Evolutionary conservation across 2,888 invertebrate genomes (phyloP).

Genomic region (Mylabris sibirica): DNA sequence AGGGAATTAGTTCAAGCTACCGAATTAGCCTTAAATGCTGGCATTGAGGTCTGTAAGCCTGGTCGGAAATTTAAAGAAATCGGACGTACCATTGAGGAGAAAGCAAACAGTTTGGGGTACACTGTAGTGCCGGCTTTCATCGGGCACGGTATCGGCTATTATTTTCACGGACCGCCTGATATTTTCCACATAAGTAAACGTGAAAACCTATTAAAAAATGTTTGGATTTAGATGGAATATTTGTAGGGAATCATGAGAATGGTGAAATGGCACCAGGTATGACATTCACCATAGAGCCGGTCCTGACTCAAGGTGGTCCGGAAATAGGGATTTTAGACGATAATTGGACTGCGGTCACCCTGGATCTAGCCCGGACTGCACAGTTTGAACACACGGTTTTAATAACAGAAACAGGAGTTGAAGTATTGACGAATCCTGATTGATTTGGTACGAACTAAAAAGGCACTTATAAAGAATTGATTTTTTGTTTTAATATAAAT

Average conservation of each 20-base stretch:
- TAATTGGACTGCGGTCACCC: conserved; percentile 90
- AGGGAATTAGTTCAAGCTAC: conserved; percentile 74
- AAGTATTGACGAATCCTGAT: conserved; percentile 73
- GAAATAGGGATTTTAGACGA: conserved; percentile 79
- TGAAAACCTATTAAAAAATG: conserved; percentile 26
- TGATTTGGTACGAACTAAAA: neutral
- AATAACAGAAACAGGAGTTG: conserved; percentile 78
- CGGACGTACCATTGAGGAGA: conserved; percentile 71
- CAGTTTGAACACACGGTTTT: conserved; percentile 93
- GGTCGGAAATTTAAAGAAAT: conserved; percentile 67
- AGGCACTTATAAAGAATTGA: conserved; percentile 35
- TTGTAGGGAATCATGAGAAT: conserved; percentile 69
- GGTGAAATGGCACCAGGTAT: conserved; percentile 86
- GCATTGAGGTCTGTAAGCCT: conserved; percentile 70
- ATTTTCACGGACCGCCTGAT: conserved; percentile 93
- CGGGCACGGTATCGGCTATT: conserved; percentile 92
- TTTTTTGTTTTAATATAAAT: conserved; percentile 39
- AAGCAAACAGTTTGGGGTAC: conserved; percentile 69
- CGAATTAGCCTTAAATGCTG: conserved; percentile 73
- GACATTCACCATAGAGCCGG: conserved; percentile 95
- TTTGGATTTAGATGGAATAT: neutral
- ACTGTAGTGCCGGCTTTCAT: conserved; percentile 80
- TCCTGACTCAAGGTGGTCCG: conserved; percentile 77
- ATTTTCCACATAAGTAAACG: conserved; percentile 81
- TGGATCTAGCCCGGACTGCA: conserved; percentile 82